phyloP scores from a whole-genome alignment of 1,140 invertebrate genomes.

The Gonioctena quinquepunctata region DNA sequence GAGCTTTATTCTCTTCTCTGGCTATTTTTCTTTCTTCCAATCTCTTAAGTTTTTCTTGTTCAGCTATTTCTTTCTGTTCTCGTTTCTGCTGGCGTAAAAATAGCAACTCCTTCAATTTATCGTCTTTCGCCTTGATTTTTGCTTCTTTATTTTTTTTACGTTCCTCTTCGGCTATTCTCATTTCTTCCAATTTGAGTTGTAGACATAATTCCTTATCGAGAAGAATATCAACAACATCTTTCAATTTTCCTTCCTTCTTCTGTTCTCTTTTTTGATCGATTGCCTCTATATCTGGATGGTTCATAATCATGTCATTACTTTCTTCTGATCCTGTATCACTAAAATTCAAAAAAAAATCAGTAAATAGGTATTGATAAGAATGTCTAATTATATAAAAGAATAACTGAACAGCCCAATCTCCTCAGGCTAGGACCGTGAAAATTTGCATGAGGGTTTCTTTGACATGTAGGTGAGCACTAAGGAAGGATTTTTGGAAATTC shows the following conservation, averaged over 20 bases:
- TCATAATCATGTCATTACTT: conserved; percentile 5
- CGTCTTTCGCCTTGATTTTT: neutral
- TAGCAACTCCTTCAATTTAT: neutral
- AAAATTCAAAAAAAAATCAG: neutral
- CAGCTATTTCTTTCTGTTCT: neutral
- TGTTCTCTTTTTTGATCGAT: neutral
- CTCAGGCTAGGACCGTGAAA: too few species aligned
- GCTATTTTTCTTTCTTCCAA: neutral
- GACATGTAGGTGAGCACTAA: too few species aligned
- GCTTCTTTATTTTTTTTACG: neutral
- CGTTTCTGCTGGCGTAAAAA: too few species aligned
- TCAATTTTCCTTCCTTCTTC: neutral
- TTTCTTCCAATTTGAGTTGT: neutral
- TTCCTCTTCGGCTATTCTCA: neutral
- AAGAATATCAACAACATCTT: neutral
- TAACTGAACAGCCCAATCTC: too few species aligned
- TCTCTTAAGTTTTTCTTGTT: neutral
- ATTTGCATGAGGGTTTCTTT: too few species aligned
- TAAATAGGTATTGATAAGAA: too few species aligned
- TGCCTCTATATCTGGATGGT: conserved; percentile 11
- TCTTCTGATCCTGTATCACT: neutral
- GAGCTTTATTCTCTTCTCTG: neutral
- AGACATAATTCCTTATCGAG: neutral
- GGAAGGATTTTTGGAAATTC: too few species aligned
- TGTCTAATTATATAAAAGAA: too few species aligned